These are phyloP conservation scores for Sabatieria punctata DNA, from an alignment of 2,888 invertebrate genomes.

Conservation along the genomic window DNA sequence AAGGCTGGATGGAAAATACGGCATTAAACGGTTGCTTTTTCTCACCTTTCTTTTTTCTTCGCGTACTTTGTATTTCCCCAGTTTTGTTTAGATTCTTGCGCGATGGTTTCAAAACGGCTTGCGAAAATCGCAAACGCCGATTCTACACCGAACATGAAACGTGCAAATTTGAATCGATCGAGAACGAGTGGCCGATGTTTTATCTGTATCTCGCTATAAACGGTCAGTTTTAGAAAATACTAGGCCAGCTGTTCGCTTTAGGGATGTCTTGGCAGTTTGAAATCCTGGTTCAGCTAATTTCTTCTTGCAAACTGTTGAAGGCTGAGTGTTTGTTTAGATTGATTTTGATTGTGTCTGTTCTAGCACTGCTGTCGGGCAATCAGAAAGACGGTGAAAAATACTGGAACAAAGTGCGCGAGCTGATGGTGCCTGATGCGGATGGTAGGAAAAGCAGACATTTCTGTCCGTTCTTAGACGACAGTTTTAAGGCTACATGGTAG, in stretches of 20 bases:
- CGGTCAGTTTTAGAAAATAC: slow-evolving; percentile 43
- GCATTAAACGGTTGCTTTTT: slow-evolving; percentile 58
- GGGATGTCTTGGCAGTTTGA: background rate
- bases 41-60: slow-evolving; percentile 53
- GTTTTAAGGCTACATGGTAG: slow-evolving; percentile 55
- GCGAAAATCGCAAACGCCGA: slow-evolving; percentile 59
- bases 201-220: slow-evolving; percentile 89
- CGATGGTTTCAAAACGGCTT: slow-evolving; percentile 74
- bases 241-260: background rate
- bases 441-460: slow-evolving; percentile 18
- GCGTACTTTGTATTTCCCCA: background rate
- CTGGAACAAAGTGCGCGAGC: slow-evolving; percentile 59
- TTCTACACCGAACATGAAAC: slow-evolving; percentile 79
- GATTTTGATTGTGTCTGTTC: slow-evolving; percentile 41
- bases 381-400: slow-evolving; percentile 82
- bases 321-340: too few relatives aligned
- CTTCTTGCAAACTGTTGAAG: too few relatives aligned
- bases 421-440: slow-evolving; percentile 60
- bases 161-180: slow-evolving; percentile 77
- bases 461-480: background rate
- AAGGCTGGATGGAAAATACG: slow-evolving; percentile 61
- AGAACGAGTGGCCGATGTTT: slow-evolving; percentile 95
- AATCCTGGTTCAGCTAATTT: background rate
- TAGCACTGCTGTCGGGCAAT: slow-evolving; percentile 39
- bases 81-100: slow-evolving; percentile 48